Conservation (phyloP, 1,140 invertebrate species). For the Dysdera silvatica region DNA sequence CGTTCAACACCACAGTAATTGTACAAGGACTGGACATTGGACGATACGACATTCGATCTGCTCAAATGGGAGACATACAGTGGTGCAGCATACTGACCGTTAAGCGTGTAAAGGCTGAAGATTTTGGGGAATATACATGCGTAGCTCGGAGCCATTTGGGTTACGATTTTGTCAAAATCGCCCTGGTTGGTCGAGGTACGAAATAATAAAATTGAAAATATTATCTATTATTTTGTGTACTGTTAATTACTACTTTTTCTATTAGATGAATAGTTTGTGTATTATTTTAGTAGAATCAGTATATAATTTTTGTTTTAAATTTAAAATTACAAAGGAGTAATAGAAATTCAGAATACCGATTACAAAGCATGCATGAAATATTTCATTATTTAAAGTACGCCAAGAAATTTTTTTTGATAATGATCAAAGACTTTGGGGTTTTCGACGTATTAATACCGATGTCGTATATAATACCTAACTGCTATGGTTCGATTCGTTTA, state of each 20-base stretch:
- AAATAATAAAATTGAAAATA: too few species aligned
- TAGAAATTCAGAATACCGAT: too few species aligned
- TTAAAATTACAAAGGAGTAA: neutral
- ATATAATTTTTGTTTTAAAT: neutral
- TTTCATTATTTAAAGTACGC: too few species aligned
- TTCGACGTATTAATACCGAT: too few species aligned
- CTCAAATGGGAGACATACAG: constrained; percentile 7
- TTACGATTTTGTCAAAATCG: constrained; percentile 47
- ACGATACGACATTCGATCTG: constrained; percentile 60
- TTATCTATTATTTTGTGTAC: too few species aligned
- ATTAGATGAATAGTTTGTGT: too few species aligned
- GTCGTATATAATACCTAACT: too few species aligned
- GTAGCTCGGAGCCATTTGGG: constrained; percentile 77
- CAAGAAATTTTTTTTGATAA: too few species aligned
- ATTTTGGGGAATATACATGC: constrained; percentile 85
- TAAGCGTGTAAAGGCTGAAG: constrained; percentile 65
- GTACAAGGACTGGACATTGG: constrained; percentile 27
- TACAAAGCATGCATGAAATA: too few species aligned
- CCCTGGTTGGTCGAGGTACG: constrained; percentile 28
- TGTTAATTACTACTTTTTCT: too few species aligned
- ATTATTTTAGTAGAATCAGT: neutral
- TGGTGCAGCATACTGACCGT: constrained; percentile 61
- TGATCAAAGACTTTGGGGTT: too few species aligned
- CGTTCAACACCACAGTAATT: constrained; percentile 35
- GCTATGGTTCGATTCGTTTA: too few species aligned